Conservation (phyloP, 2,113 vertebrate genomes). For the Poecile atricapillus region DNA sequence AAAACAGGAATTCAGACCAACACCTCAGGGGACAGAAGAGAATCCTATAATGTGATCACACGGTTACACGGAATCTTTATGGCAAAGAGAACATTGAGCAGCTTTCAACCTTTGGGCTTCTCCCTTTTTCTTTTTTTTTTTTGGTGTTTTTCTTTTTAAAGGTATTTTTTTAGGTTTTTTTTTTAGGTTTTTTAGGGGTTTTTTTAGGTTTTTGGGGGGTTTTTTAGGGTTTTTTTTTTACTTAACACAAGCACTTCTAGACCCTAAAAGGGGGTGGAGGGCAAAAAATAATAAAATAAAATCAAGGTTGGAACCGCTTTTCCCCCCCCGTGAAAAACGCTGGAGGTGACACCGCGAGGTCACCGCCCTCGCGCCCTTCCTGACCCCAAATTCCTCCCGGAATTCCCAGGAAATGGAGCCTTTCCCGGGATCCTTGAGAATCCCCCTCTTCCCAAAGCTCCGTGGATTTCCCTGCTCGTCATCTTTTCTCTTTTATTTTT, state of each 20-base stretch:
- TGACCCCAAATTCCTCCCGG: not conserved
- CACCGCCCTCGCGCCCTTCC: conserved; percentile 41
- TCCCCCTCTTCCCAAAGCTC: too few species aligned
- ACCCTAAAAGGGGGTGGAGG: conserved; percentile 17
- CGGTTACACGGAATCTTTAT: conserved; percentile 73
- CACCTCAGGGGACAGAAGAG: conserved; percentile 71
- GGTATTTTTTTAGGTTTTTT: not conserved
- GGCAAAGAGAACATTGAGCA: conserved; percentile 80
- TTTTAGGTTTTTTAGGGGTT: not conserved
- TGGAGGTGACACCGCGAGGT: conserved; percentile 1
- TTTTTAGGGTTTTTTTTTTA: not conserved
- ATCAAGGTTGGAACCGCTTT: conserved; percentile 18
- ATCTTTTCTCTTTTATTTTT: too few species aligned
- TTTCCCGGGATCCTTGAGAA: too few species aligned
- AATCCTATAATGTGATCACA: conserved; percentile 74
- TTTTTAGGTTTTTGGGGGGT: not conserved
- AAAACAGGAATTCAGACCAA: conserved; percentile 57
- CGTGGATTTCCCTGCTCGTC: too few species aligned
- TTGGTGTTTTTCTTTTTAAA: not conserved
- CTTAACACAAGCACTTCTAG: conserved; percentile 69
- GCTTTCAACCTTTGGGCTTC: conserved; percentile 66
- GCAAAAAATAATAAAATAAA: not conserved
- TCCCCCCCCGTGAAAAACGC: not conserved
- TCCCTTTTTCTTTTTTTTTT: not conserved
- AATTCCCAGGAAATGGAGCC: not conserved